Conservation (phyloP, 2,888 invertebrate genomes). For the Trachelus iudaicus region DNA sequence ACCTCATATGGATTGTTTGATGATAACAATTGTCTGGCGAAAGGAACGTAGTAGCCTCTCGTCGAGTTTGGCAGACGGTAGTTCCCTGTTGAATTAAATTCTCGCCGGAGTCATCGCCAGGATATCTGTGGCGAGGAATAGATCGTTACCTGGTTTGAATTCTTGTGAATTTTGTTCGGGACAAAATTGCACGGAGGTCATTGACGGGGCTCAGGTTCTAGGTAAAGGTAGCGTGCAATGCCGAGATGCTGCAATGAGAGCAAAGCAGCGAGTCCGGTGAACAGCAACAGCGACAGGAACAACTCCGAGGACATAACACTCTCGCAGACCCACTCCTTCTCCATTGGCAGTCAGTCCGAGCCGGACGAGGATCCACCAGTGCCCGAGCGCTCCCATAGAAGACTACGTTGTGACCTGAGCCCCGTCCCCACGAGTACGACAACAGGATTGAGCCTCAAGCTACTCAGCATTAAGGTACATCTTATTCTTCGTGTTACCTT, state of each 20-base stretch:
- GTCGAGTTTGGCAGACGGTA: not conserved
- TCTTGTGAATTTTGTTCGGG: not conserved
- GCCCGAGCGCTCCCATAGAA: slow-evolving; percentile 59
- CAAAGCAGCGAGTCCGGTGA: slow-evolving; percentile 62
- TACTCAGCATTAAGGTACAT: slow-evolving; percentile 59
- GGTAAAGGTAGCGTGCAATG: slow-evolving; percentile 54
- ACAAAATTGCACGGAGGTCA: not conserved
- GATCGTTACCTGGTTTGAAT: not conserved
- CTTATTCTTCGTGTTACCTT: not conserved
- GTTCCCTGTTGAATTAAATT: not conserved
- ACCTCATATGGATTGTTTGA: not conserved
- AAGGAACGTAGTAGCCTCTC: not conserved
- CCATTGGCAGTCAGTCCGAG: slow-evolving; percentile 53
- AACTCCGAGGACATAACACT: slow-evolving; percentile 53
- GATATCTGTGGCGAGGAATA: not conserved
- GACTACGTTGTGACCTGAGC: slow-evolving; percentile 61
- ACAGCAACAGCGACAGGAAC: slow-evolving; percentile 51
- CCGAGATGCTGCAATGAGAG: slow-evolving; percentile 65
- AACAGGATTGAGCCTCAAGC: slow-evolving; percentile 55
- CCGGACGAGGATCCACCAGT: slow-evolving; percentile 52
- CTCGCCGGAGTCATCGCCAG: not conserved
- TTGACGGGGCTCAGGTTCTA: not conserved
- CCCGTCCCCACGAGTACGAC: slow-evolving; percentile 59
- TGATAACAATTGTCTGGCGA: not conserved
- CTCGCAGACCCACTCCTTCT: slow-evolving; percentile 47